These are phyloP conservation scores for Drosophila sp. DNA, from an alignment of 1,140 invertebrate genomes.

Conservation along the genomic window DNA sequence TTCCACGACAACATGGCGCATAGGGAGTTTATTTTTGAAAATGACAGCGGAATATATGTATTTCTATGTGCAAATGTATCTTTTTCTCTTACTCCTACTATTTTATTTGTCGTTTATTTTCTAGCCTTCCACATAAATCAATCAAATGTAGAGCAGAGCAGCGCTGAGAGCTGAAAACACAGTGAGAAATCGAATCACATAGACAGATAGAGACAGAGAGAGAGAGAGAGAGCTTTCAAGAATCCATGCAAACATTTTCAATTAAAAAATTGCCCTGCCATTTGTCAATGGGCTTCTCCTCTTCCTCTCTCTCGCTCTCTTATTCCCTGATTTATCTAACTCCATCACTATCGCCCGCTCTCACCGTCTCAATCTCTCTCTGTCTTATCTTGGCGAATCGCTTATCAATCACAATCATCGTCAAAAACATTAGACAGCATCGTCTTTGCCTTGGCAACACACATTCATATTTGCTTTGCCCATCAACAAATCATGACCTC, in stretches of 20 bases:
- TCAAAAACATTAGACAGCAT: conserved; percentile 61
- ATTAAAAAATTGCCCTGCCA: conserved; percentile 76
- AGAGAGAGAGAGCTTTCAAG: conserved; percentile 42
- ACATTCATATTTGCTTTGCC: conserved; percentile 59
- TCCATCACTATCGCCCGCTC: conserved; percentile 5
- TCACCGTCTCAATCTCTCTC: neutral
- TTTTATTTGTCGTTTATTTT: conserved; percentile 33
- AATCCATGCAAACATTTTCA: conserved; percentile 79
- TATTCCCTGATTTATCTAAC: conserved; percentile 12
- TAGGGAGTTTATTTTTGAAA: conserved; percentile 66
- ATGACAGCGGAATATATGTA: conserved; percentile 34
- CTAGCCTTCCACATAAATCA: conserved; percentile 65
- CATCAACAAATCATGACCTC: neutral
- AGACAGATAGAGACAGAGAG: conserved; percentile 35
- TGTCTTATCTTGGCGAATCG: conserved; percentile 58
- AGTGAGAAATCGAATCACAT: conserved; percentile 49
- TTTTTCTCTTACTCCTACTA: conserved; percentile 18
- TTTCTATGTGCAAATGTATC: neutral
- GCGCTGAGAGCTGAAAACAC: conserved; percentile 11
- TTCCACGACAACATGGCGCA: conserved; percentile 61
- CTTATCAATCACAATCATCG: conserved; percentile 78
- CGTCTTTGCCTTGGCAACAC: conserved; percentile 48
- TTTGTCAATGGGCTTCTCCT: conserved; percentile 56
- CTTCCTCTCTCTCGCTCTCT: conserved; percentile 7
- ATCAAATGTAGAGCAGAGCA: conserved; percentile 73